These are phyloP conservation scores for Valencia hispanica DNA, from an alignment of 2,797 vertebrate species.

Conservation along the genomic window DNA sequence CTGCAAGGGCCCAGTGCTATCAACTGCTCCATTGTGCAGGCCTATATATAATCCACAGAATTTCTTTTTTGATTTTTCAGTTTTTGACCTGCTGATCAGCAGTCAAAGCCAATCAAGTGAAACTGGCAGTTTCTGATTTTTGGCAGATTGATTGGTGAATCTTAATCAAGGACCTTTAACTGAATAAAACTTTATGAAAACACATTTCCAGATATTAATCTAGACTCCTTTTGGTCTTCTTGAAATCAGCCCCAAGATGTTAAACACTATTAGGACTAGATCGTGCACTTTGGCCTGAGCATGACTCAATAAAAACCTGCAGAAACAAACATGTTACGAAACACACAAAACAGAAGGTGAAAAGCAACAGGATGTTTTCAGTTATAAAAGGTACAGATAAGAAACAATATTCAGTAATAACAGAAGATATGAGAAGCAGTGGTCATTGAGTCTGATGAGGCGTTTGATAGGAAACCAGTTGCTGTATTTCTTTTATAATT, in stretches of 20 bases:
- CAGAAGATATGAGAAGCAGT: conserved; percentile 1
- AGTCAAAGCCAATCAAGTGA: background rate
- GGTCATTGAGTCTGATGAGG: background rate
- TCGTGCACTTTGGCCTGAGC: conserved; percentile 3
- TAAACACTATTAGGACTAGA: background rate
- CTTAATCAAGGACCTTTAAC: background rate
- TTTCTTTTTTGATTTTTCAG: too few species aligned
- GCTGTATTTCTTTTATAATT: background rate
- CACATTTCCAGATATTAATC: background rate
- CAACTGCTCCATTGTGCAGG: too few species aligned
- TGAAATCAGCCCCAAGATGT: background rate
- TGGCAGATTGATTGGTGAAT: background rate
- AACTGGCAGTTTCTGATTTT: background rate
- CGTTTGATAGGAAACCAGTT: conserved; percentile 14
- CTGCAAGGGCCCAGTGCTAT: too few species aligned
- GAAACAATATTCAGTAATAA: background rate
- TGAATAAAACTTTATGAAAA: background rate
- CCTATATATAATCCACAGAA: too few species aligned
- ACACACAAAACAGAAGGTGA: conserved; percentile 11
- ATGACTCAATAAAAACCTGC: conserved; percentile 3
- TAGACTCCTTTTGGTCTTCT: background rate
- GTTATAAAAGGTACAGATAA: background rate
- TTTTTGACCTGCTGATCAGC: background rate
- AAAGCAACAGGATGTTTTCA: conserved; percentile 35
- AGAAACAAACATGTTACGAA: conserved; percentile 13